Evolutionary conservation across 2,113 vertebrate genomes (phyloP), one percentile per base, ranked within the genome.

Genomic region (Gopherus flavomarginatus): DNA sequence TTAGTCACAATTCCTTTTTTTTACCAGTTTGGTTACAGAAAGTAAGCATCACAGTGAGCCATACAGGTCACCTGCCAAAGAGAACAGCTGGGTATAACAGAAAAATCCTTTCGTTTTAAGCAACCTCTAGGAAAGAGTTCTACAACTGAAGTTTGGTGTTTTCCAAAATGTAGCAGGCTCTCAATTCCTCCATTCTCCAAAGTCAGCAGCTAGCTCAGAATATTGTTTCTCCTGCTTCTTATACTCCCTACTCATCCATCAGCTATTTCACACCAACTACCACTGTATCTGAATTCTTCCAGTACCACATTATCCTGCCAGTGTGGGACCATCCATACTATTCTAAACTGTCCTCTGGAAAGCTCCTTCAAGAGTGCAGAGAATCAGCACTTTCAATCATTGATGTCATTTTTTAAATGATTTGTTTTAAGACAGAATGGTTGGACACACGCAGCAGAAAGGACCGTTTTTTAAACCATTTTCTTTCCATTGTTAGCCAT

Each of bases 401-500:
- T 65, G 62, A n/a, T 90, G 44, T 14, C 26, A 1, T 53, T 27
- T 24, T 83, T 57, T 2, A 62, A 62, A 29, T 29, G 11, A 31
- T 62, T 62, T 62, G 57, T 62, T 89, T 57, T 26, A 8, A 78
- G 4, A 38, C 87, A 1, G 92, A 81, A 89, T 81, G 93, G 13
- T 72, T 22, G n/a, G n/a, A 72, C 16, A n/a, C 16, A 72, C 4
- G 4, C 35, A 72, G 52, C 6, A 95, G 83, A 93, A 90, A 87
- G 94, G 31, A 91, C 54, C 16, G 54, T 87, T 90, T 11, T 35
- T 83, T 49, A 96, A 62, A 57, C 44, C 8, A 16, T 93, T 88
- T 86, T 69, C 42, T 92, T 94, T 92, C 69, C 47, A 47, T 75
- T 91, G 88, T 89, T 69, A 92, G 47, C 47, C 69, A 94, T 86